Percentiles rank a stretch among this genome's conserved stretches.
These are phyloP conservation scores for Syngnathus typhle DNA, from an alignment of 2,113 vertebrate genomes.

Conservation along the genomic window DNA sequence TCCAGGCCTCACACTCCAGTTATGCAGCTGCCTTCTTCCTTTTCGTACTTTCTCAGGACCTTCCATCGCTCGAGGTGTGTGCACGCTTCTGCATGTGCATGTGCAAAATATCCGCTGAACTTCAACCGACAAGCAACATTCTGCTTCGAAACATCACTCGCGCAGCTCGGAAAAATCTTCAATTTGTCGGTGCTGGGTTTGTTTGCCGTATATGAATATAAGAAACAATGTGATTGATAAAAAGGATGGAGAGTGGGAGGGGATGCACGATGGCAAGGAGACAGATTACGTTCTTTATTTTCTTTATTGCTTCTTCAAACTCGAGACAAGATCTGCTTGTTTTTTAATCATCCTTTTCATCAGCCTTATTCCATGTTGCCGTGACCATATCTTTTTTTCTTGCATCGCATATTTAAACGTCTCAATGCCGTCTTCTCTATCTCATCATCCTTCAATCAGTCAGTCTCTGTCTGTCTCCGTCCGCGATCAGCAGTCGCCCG, in stretches of 20 bases:
- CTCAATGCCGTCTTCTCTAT: neutral
- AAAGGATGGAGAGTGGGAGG: constrained; percentile 28
- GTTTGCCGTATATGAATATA: constrained; percentile 17
- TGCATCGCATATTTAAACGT: neutral
- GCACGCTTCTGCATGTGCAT: constrained; percentile 3
- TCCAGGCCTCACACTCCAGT: constrained; percentile 49
- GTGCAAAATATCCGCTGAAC: constrained; percentile 42
- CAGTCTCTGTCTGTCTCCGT: constrained; percentile 26
- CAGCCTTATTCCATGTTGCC: neutral
- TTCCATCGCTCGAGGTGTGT: constrained; percentile 52
- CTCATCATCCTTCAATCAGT: constrained; percentile 5
- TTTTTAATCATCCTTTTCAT: neutral
- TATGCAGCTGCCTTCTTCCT: constrained; percentile 54
- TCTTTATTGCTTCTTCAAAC: neutral
- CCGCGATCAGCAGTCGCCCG: constrained; percentile 33
- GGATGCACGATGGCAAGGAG: constrained; percentile 40
- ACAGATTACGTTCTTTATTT: constrained; percentile 26
- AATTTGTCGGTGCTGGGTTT: constrained; percentile 13
- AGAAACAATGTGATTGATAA: constrained; percentile 27
- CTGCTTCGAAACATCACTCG: constrained; percentile 28
- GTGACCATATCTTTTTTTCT: neutral
- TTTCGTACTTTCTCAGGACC: constrained; percentile 59
- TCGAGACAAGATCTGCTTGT: constrained; percentile 6
- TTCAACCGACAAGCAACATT: constrained; percentile 38
- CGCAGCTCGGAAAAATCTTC: neutral